Conservation (phyloP, 2,797 vertebrate genomes). For the Bradypodion pumilum region DNA sequence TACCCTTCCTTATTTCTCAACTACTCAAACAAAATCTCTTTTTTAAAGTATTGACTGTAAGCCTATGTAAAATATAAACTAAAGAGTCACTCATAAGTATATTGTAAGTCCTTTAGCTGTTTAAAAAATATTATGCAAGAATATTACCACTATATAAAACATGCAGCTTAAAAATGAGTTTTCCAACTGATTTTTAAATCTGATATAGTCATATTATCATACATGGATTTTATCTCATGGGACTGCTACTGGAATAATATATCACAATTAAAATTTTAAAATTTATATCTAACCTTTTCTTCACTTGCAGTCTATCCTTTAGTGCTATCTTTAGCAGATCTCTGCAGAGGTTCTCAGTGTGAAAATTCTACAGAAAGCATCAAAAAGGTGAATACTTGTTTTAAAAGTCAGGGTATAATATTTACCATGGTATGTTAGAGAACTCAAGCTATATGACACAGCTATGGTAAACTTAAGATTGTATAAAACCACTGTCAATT, state of each 20-base stretch:
- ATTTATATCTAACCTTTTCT: neutral
- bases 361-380: conserved; percentile 29
- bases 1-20: too few species aligned
- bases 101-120: neutral
- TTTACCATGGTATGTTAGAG: neutral
- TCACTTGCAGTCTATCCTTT: conserved; percentile 42
- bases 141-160: too few species aligned
- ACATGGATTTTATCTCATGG: neutral
- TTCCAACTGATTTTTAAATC: neutral
- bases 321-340: conserved; percentile 1
- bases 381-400: conserved; percentile 23
- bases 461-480: neutral
- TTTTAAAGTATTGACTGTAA: too few species aligned
- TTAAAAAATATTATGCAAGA: too few species aligned
- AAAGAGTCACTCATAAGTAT: neutral
- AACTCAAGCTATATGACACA: neutral
- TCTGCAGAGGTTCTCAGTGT: conserved; percentile 28
- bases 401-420: neutral
- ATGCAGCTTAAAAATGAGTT: neutral
- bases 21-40: too few species aligned
- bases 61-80: neutral
- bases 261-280: neutral
- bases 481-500: neutral
- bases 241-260: neutral
- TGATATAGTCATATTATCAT: neutral